Evolutionary conservation across 37 sponge, comb jelly and placozoan species (phyloP), one percentile per base, ranked within the genome.

Genomic region (Lycopodina hypogea): DNA sequence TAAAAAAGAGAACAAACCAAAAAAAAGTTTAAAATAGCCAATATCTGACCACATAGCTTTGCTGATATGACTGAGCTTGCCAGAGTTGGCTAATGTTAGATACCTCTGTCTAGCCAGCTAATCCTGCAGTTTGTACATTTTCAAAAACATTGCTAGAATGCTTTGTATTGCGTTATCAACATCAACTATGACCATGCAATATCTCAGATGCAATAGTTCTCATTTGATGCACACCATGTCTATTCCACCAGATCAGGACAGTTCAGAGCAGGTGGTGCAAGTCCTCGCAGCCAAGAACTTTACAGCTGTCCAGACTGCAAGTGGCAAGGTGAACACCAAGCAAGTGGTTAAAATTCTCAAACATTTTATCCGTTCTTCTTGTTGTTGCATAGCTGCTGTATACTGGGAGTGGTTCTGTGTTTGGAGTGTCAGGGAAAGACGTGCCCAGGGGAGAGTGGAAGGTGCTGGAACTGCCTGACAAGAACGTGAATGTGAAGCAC

Each of bases 161-260:
- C n/a, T n/a, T n/a, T n/a, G n/a, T n/a, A n/a, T n/a, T n/a, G n/a
- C n/a, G n/a, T n/a, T n/a, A n/a, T n/a, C n/a, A n/a, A n/a, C n/a
- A n/a, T n/a, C n/a, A n/a, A n/a, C n/a, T n/a, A n/a, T n/a, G n/a
- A n/a, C n/a, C n/a, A n/a, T n/a, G n/a, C n/a, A n/a, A n/a, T n/a
- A n/a, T n/a, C n/a, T n/a, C n/a, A n/a, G n/a, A n/a, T n/a, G n/a
- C n/a, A n/a, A n/a, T n/a, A n/a, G n/a, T n/a, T n/a, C n/a, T n/a
- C 7, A 53, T 56, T 35, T 57, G 40, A 56, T 34, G 28, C 38
- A 32, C 12, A 24, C 37, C n/a, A n/a, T n/a, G n/a, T n/a, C n/a
- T n/a, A n/a, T n/a, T n/a, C n/a, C n/a, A n/a, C n/a, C 75, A 90
- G 91, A 85, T 45, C 84, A 85, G 9, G 74, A 73, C 58, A 90